Base-by-base conservation (phyloP, 2,888 invertebrate genomes). In the Amiota minor region DNA sequence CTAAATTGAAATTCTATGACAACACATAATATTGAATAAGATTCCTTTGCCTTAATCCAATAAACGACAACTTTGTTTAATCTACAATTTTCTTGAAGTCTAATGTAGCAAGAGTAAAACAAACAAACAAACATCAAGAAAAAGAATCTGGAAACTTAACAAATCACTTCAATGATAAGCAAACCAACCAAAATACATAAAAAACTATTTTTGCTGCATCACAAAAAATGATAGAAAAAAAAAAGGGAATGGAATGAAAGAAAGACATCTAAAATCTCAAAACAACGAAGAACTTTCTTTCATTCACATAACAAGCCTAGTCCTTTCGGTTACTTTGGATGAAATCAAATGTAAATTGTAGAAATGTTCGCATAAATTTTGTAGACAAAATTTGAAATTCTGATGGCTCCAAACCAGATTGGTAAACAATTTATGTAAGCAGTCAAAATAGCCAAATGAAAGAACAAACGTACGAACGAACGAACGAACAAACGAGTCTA, bases 351-450 rank as follows among this genome's bases (percentile, higher is more conserved):
- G 85, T 85, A 83, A 82, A 82, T 85, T 82, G 82, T 82, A 79
- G 81, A 85, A 83, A 82, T 85, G 85, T 85, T 82, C 81, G 84
- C 81, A 81, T 84, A 82, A 80, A 82, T 85, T 84, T 77, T 76
- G 78, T 79, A 80, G 80, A 78, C 76, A 77, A 83, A 85, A 86
- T 86, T 85, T 86, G 86, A 85, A 86, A 86, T 86, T 85, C 85
- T 86, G 86, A 86, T 86, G 35, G 84, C 85, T 83, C 81, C 79
- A 83, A 79, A 35, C 35, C 81, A 86, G 86, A 85, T 86, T 86
- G 86, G 86, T 84, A 86, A 86, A 86, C 86, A 86, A 84, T 86
- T 85, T 85, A 84, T 83, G 81, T 84, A 81, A 86, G 82, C 85
- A 80, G 78, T 23, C 14, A 64, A 59, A 35, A 35, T 35, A 35